A percentile compares a stretch with the other conserved stretches of the same genome.
Conservation (phyloP, 2,113 vertebrate species). For the Halichoerus grypus region DNA sequence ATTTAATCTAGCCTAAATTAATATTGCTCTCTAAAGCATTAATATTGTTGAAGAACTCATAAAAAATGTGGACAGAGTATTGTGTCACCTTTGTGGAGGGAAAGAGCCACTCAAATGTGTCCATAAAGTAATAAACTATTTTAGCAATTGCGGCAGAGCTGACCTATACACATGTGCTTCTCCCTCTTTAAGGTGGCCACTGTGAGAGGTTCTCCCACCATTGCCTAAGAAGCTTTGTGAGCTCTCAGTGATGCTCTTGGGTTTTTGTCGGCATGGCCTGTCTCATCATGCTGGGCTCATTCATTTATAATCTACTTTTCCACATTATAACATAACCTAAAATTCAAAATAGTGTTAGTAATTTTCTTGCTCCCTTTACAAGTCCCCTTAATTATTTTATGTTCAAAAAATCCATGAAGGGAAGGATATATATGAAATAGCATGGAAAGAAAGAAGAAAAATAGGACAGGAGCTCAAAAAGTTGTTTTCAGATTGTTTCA, state of each 20-base stretch:
- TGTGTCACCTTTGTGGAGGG: neutral
- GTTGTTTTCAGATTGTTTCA: neutral
- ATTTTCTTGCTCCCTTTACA: neutral
- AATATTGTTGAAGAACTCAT: neutral
- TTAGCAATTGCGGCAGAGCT: neutral
- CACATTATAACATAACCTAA: neutral
- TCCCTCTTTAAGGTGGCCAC: neutral
- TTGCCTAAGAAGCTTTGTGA: neutral
- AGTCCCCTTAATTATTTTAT: neutral
- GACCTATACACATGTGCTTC: rapidly evolving
- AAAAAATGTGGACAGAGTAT: neutral
- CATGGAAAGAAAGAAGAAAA: neutral
- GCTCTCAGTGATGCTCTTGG: neutral
- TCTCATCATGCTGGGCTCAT: too few relatives aligned
- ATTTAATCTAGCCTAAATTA: neutral
- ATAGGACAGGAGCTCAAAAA: neutral
- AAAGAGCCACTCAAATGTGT: neutral
- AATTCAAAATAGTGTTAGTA: neutral
- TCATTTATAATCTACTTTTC: neutral
- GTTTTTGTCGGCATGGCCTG: neutral
- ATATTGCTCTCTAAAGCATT: neutral
- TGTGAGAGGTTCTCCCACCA: too few relatives aligned
- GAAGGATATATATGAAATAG: neutral
- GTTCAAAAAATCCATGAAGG: neutral
- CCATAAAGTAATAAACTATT: neutral